These are phyloP conservation scores for Phylloscopus collybita DNA, from an alignment of 2,797 vertebrate genomes.

Conservation along the genomic window DNA sequence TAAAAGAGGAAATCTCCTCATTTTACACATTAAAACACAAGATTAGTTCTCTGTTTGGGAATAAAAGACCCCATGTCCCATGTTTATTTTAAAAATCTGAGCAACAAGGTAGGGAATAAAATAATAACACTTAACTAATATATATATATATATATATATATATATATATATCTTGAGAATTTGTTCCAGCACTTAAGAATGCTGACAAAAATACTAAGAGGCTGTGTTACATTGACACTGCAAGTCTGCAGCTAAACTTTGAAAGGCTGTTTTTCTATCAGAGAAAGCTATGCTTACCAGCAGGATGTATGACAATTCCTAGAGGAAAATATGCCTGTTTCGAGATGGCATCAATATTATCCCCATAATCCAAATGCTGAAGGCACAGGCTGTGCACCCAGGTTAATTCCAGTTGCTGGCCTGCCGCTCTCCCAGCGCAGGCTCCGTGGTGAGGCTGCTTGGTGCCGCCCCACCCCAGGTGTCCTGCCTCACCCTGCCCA, in stretches of 20 bases:
- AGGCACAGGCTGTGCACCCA: not conserved
- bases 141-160: no score
- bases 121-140: not conserved
- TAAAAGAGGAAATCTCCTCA: not conserved
- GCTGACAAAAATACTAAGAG: not conserved
- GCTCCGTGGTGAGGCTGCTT: fast-evolving
- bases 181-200: not conserved
- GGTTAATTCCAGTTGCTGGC: not conserved
- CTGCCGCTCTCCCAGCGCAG: fast-evolving
- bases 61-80: not conserved
- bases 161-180: not conserved
- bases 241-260: not conserved
- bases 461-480: not conserved
- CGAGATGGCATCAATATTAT: not conserved
- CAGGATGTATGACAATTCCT: not conserved
- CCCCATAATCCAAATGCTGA: not conserved
- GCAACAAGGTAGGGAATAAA: not conserved
- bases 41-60: not conserved
- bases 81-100: not conserved
- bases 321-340: fast-evolving
- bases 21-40: not conserved
- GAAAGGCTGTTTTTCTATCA: not conserved
- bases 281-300: not conserved
- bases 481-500: not conserved
- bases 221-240: not conserved